Evolutionary conservation across 2,888 invertebrate species (phyloP).

Genomic region (Trachelus troglodyta): DNA sequence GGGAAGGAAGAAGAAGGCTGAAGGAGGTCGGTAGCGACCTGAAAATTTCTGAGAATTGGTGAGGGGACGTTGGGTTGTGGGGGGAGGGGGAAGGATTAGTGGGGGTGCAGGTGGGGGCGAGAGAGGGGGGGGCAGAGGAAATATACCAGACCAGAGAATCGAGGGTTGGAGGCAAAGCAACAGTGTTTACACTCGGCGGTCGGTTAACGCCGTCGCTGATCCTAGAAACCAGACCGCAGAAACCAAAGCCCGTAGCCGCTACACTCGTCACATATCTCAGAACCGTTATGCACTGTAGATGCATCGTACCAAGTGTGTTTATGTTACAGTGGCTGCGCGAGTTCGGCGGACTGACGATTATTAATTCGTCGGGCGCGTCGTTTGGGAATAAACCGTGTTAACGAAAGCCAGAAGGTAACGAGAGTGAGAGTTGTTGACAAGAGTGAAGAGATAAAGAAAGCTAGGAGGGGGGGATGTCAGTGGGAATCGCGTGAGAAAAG

Average conservation of each 20-base stretch:
- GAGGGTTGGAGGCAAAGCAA: constrained; percentile 37
- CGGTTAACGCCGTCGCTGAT: constrained; percentile 45
- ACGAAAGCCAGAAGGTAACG: constrained; percentile 8
- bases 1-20: background rate
- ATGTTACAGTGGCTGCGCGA: background rate
- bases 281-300: background rate
- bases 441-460: constrained; percentile 14
- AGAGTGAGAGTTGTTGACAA: constrained; percentile 12
- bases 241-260: background rate
- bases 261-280: background rate
- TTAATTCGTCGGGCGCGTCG: background rate
- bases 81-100: background rate
- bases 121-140: background rate
- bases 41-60: constrained; percentile 27
- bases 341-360: background rate
- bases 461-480: background rate
- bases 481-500: background rate
- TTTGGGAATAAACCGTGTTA: background rate
- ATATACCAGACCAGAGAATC: constrained; percentile 19
- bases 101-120: background rate
- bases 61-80: constrained; percentile 20
- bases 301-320: background rate
- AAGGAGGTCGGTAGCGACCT: background rate
- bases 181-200: constrained; percentile 43
- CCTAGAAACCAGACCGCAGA: constrained; percentile 47